phyloP scores from a whole-genome alignment of 2,113 vertebrate species.

The Podarcis muralis region DNA sequence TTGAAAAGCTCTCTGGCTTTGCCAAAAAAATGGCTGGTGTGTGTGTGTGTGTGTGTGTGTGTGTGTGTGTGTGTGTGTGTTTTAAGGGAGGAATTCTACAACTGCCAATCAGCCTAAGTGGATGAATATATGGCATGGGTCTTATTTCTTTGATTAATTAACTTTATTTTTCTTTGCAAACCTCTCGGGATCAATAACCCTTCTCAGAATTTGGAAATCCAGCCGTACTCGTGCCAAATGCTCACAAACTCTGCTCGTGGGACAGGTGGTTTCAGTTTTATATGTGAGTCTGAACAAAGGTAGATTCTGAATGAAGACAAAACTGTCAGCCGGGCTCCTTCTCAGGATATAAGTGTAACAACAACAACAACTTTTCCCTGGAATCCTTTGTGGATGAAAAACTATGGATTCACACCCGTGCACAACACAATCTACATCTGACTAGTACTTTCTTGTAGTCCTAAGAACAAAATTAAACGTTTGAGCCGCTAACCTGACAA shows the following conservation, averaged over 20 bases:
- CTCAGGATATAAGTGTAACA: too few species aligned
- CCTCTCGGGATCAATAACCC: neutral
- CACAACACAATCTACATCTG: neutral
- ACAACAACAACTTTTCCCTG: neutral
- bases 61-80: neutral
- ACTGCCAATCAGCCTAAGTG: rapidly evolving
- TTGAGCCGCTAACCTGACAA: neutral
- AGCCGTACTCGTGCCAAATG: neutral
- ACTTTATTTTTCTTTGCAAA: neutral
- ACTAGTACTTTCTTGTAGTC: neutral
- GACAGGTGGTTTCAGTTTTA: neutral
- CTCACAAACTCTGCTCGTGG: neutral
- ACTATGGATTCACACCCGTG: too few species aligned
- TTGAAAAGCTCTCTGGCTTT: neutral
- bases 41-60: too few species aligned
- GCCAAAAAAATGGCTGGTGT: neutral
- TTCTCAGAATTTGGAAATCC: slow-evolving; percentile 7
- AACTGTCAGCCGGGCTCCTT: neutral
- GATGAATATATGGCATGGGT: neutral
- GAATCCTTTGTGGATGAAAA: neutral
- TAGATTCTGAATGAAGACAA: neutral
- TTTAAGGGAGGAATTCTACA: neutral
- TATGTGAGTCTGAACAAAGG: neutral
- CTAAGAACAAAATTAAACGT: neutral
- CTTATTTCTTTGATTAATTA: neutral